These are phyloP conservation scores for Arremon aurantiirostris DNA, from an alignment of 2,797 vertebrate species.

Conservation along the genomic window DNA sequence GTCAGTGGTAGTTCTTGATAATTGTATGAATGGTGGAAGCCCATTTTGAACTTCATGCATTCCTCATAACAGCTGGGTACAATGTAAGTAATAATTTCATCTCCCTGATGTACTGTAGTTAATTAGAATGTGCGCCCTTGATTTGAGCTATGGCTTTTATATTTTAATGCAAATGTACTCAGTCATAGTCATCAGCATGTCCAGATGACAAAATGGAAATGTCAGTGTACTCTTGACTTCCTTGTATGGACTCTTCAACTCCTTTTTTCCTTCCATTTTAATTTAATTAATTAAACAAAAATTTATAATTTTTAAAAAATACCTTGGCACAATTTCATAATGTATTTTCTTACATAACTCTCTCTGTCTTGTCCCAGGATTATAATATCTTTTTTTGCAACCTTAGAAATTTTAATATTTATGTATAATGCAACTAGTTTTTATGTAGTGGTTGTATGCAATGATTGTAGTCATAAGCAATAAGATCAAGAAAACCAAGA, in stretches of 20 bases:
- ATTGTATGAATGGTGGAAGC: neutral
- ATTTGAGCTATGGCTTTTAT: neutral
- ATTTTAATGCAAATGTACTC: neutral
- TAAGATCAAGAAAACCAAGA: neutral
- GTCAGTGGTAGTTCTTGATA: neutral
- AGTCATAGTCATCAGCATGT: neutral
- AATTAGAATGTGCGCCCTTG: neutral
- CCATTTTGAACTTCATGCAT: neutral
- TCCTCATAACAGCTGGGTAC: neutral
- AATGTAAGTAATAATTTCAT: neutral
- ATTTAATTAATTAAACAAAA: neutral
- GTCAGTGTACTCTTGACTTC: neutral
- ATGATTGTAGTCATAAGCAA: neutral
- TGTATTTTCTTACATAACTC: neutral
- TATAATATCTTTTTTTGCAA: neutral
- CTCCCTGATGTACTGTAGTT: neutral
- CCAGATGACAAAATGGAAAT: neutral
- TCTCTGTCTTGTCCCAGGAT: neutral
- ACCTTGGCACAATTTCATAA: neutral
- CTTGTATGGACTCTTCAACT: neutral
- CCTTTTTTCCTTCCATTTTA: neutral
- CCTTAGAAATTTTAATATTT: neutral
- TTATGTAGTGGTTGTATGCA: neutral
- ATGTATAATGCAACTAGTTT: neutral
- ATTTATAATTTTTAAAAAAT: accelerated